Evolutionary conservation across 2,113 vertebrate genomes (phyloP).

Genomic region (human (Homo sapiens)): GRCh38 chr1:84090001-84090500

Average conservation of each 20-base stretch:
- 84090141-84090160: not conserved
- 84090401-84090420: conserved; percentile 26
- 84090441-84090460: not conserved
- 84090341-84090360: not conserved
- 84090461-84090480: not conserved
- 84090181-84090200: not conserved
- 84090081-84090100: not conserved
- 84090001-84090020: not conserved
- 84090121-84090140: not conserved
- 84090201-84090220: not conserved
- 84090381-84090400: not conserved
- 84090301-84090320: not conserved
- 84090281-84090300: not conserved
- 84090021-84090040: not conserved
- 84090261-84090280: not conserved
- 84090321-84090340: not conserved
- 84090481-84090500: not conserved
- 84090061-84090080: not conserved
- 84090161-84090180: not conserved
- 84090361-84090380: not conserved
- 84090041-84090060: not conserved
- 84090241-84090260: conserved; percentile 1
- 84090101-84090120: not conserved
- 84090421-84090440: conserved; percentile 9
- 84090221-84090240: not conserved